Evolutionary conservation across 2,797 vertebrate genomes (phyloP), one percentile per base, ranked within the genome.

Genomic region (Champsocephalus gunnari): DNA sequence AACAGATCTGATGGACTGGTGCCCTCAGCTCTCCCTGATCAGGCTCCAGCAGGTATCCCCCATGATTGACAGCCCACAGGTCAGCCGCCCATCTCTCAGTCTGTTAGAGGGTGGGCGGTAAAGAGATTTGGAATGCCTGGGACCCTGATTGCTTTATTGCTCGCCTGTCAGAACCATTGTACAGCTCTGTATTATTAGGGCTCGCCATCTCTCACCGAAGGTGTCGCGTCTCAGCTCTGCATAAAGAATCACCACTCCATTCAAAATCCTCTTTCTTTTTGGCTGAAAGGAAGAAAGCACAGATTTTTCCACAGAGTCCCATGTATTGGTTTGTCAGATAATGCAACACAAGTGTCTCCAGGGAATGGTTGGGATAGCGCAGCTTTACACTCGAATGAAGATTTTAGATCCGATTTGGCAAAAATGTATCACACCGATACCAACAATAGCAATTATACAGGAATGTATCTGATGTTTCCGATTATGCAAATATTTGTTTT

Each of bases 121-220:
- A 94, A 93, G 90, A 94, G 94, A 95, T 95, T 93, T 94, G 93
- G 93, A 94, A 95, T 94, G 93, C 92, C 92, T 92, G 92, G 91
- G 90, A 94, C 93, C 92, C 91, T 95, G 94, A 95, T 95, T 95
- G 92, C 93, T 95, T 95, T 94, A 94, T 94, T 93, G 93, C 91
- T 92, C 88, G 92, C 87, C 94, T 95, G 94, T 95, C 93, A 95
- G 92, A 95, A 94, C 91, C 90, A 94, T 95, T 94, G 94, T 93
- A 93, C 83, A 74, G 93, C 89, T 87, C 89, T 86, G 93, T 94
- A 94, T 95, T 95, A 95, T 95, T 95, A 93, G 92, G 90, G 90
- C 91, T 91, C 73, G 71, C 92, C 93, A 94, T 95, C 92, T 95
- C 92, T 93, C 91, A 84, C 93, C 83, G 90, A 90, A 94, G 89